A percentile compares a stretch with the other conserved stretches of the same genome.
Evolutionary conservation across 1,140 invertebrate species (phyloP).

Genomic region (Diachasmimorpha longicaudata): DNA sequence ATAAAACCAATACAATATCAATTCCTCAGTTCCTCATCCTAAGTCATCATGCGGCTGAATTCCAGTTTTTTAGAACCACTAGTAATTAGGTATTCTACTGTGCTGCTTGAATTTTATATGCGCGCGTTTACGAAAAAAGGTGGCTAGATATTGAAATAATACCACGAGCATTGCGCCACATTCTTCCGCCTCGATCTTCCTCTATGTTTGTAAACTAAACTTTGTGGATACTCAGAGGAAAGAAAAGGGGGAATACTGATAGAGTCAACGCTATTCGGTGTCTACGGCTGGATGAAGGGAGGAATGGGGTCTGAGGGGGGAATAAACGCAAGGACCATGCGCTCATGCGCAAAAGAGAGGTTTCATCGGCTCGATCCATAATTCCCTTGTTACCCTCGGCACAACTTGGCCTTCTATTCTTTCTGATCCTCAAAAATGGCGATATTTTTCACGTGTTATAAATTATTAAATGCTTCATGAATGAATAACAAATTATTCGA

Average conservation of each 20-base stretch:
- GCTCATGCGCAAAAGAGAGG: constrained; percentile 42
- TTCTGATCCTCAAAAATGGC: not conserved
- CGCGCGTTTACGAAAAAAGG: not conserved
- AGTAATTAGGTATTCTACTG: not conserved
- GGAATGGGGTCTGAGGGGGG: constrained; percentile 14
- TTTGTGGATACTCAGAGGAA: not conserved
- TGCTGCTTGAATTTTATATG: not conserved
- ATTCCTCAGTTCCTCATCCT: too few species aligned
- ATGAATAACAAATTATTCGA: not conserved
- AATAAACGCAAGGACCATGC: constrained; percentile 34
- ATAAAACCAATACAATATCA: too few species aligned
- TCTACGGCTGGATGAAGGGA: not conserved
- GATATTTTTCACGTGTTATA: not conserved
- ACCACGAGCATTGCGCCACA: constrained; percentile 13
- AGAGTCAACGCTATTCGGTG: not conserved
- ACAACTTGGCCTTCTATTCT: constrained; percentile 22
- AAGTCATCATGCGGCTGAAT: too few species aligned
- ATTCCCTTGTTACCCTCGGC: constrained; percentile 42
- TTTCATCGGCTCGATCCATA: constrained; percentile 43
- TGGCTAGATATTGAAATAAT: constrained; percentile 2
- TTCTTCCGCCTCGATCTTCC: not conserved
- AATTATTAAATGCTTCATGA: not conserved
- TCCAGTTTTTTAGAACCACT: not conserved
- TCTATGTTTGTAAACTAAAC: constrained; percentile 29
- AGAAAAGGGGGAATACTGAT: not conserved